Percentiles rank a stretch among this genome's conserved stretches.
phyloP scores from a whole-genome alignment of 2,888 invertebrate species.

The Netelia virgata region DNA sequence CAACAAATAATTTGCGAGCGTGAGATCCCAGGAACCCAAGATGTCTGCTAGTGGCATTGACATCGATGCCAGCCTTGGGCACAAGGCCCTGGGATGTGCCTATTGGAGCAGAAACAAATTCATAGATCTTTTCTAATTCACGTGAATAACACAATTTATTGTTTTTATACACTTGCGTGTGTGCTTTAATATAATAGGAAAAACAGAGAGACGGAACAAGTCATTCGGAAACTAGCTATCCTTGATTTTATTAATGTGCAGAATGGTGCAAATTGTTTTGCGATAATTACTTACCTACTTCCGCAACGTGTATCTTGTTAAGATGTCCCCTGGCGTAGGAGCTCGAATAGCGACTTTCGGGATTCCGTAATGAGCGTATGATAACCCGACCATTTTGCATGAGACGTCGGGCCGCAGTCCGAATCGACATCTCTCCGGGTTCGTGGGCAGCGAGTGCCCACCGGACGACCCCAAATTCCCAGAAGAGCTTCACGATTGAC shows the following conservation, averaged over 20 bases:
- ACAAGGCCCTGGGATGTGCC: conserved; percentile 82
- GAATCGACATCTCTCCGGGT: conserved; percentile 81
- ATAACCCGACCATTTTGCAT: conserved; percentile 82
- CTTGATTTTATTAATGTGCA: neutral
- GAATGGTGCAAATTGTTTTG: neutral
- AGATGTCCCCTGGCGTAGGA: conserved; percentile 73
- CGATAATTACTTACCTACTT: conserved; percentile 78
- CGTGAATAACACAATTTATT: neutral
- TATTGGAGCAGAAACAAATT: conserved; percentile 62
- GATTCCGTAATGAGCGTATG: conserved; percentile 78
- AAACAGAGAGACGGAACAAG: conserved; percentile 1
- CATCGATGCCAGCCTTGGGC: conserved; percentile 78
- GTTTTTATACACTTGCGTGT: neutral
- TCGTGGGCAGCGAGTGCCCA: conserved; percentile 80
- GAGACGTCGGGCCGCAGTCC: conserved; percentile 78
- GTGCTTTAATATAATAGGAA: neutral
- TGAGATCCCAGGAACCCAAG: conserved; percentile 86
- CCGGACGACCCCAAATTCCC: conserved; percentile 74
- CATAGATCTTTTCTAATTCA: neutral
- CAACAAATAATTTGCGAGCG: conserved; percentile 89
- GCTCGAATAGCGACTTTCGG: conserved; percentile 74
- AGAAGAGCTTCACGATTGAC: conserved; percentile 69
- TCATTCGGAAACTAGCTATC: neutral
- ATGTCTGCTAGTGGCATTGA: conserved; percentile 75
- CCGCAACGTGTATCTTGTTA: conserved; percentile 83